A percentile compares a stretch with the other conserved stretches of the same genome.
phyloP scores from a whole-genome alignment of 2,888 invertebrate species.

The Acronicta alni region DNA sequence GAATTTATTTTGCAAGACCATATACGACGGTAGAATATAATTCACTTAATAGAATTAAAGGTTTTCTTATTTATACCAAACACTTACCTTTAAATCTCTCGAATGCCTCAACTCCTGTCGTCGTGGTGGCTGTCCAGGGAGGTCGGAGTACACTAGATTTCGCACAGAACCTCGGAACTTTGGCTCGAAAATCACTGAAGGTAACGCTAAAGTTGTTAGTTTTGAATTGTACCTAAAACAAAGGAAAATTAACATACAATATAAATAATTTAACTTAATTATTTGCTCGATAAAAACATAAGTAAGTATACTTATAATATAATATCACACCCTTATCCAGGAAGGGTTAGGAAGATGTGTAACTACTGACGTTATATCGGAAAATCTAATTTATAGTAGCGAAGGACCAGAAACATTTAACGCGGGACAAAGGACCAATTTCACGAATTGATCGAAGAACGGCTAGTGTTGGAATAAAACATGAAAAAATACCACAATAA shows the following conservation, averaged over 20 bases:
- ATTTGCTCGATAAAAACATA: not conserved
- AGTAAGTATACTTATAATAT: not conserved
- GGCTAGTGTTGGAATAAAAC: conserved; percentile 5
- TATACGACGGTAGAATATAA: no score
- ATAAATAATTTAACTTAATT: not conserved
- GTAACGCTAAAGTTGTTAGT: conserved; percentile 94
- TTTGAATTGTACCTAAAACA: conserved; percentile 93
- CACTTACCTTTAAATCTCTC: conserved; percentile 93
- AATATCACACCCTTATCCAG: no score
- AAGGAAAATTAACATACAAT: conserved; percentile 24
- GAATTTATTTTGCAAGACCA: conserved; percentile 8
- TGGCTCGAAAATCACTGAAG: conserved; percentile 97
- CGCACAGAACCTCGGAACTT: conserved; percentile 96
- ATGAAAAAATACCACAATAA: conserved; percentile 7
- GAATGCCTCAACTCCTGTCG: conserved; percentile 95
- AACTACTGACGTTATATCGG: no score
- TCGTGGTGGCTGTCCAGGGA: conserved; percentile 93
- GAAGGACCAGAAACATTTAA: conserved; percentile 11
- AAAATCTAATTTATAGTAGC: not conserved
- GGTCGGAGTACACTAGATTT: conserved; percentile 96
- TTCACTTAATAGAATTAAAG: no score
- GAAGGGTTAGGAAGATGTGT: no score
- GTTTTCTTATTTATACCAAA: not conserved
- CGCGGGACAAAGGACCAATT: conserved; percentile 16
- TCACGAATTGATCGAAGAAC: conserved; percentile 23